Conservation (phyloP, 1,140 invertebrate genomes). For the Bombus ignitus region DNA sequence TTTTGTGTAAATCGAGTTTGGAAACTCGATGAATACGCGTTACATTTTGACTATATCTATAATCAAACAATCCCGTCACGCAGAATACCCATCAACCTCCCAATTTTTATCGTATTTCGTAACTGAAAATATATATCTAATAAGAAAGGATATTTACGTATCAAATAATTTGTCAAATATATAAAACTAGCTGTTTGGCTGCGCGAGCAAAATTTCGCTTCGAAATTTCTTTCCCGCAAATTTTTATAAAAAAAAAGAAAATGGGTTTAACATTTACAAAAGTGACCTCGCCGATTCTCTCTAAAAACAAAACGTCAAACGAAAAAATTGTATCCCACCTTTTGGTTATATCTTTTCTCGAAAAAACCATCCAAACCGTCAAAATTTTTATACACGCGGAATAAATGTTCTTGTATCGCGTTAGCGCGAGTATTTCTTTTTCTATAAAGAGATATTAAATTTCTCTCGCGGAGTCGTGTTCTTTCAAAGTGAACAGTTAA, state of each 20-base stretch:
- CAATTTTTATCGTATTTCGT: background rate
- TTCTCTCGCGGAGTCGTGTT: background rate
- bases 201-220: background rate
- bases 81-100: background rate
- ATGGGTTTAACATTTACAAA: background rate
- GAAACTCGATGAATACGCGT: background rate
- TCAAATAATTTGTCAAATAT: background rate
- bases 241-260: background rate
- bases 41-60: background rate
- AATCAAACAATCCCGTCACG: background rate
- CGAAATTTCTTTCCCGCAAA: background rate
- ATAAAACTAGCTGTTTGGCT: background rate
- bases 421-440: background rate
- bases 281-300: background rate
- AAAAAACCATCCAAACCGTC: background rate
- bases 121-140: background rate
- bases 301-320: background rate
- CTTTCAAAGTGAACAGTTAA: background rate
- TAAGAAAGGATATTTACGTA: background rate
- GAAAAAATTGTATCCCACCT: background rate
- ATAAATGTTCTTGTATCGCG: background rate
- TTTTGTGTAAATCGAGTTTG: conserved; percentile 8
- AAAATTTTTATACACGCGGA: background rate
- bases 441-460: background rate
- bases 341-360: background rate